These are phyloP conservation scores for Naso thynnoides DNA, from an alignment of 2,797 vertebrate genomes.

Conservation along the genomic window DNA sequence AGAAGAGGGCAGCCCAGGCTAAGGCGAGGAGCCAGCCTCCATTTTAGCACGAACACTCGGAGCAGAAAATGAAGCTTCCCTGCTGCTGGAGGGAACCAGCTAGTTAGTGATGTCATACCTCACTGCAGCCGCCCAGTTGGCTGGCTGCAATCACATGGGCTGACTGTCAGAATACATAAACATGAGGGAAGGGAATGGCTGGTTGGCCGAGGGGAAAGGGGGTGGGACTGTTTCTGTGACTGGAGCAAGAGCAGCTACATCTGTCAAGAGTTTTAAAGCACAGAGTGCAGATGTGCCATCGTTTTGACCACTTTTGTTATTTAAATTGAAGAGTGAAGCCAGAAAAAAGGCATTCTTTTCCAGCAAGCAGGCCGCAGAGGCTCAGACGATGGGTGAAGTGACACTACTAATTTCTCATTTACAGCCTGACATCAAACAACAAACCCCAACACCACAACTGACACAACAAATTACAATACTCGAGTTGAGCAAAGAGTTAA, in stretches of 20 bases:
- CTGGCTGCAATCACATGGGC: constrained; percentile 86
- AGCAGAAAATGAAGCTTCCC: constrained; percentile 96
- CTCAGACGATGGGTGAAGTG: neutral
- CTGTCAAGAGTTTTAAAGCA: constrained; percentile 57
- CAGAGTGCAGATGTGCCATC: constrained; percentile 26
- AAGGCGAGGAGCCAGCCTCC: constrained; percentile 94
- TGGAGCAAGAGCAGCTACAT: constrained; percentile 55
- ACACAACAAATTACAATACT: neutral
- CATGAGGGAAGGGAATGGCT: constrained; percentile 86
- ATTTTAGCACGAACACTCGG: constrained; percentile 94
- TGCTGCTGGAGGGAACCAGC: constrained; percentile 98
- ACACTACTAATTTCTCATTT: constrained; percentile 3
- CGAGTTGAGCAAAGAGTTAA: neutral
- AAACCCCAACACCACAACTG: constrained; percentile 17
- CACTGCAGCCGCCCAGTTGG: constrained; percentile 86
- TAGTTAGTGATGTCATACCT: constrained; percentile 93
- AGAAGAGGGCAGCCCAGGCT: constrained; percentile 83
- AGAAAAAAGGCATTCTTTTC: constrained; percentile 3
- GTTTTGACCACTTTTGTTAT: neutral
- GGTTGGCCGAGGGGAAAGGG: constrained; percentile 69
- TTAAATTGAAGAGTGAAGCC: constrained; percentile 10
- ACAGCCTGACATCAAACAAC: constrained; percentile 1
- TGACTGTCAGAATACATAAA: constrained; percentile 87
- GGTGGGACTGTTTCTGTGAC: constrained; percentile 65
- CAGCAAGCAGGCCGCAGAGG: neutral